A percentile compares a stretch with the other conserved stretches of the same genome.
Evolutionary conservation across 2,797 vertebrate species (phyloP).

Genomic region (Myripristis jacobus): DNA sequence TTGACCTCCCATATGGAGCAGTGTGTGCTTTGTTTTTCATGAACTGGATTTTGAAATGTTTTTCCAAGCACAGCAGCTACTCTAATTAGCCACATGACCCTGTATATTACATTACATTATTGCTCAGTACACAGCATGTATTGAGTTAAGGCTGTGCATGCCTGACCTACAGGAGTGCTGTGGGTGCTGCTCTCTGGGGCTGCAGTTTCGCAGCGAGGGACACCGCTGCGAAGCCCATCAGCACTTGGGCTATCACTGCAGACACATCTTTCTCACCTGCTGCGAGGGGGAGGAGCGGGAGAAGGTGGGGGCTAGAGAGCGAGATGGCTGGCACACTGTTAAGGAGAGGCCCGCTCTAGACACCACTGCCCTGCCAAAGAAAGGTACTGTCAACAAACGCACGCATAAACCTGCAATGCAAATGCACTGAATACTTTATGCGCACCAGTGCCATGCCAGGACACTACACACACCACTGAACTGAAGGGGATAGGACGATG

Average conservation of each 20-base stretch:
- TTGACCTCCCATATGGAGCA: background rate
- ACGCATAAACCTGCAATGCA: constrained; percentile 12
- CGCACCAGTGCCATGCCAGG: background rate
- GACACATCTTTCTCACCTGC: constrained; percentile 89
- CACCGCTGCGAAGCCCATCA: constrained; percentile 85
- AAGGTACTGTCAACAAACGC: constrained; percentile 79
- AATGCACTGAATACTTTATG: constrained; percentile 2
- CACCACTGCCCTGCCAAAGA: constrained; percentile 78
- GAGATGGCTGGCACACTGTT: constrained; percentile 78
- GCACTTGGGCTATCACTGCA: constrained; percentile 90
- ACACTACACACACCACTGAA: background rate
- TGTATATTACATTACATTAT: constrained; percentile 1
- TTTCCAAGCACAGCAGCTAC: background rate
- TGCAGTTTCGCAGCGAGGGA: constrained; percentile 83
- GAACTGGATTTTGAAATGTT: constrained; percentile 2
- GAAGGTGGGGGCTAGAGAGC: constrained; percentile 60
- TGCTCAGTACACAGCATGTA: background rate
- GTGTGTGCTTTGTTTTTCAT: background rate
- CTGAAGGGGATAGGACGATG: constrained; percentile 19
- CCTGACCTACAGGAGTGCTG: constrained; percentile 90
- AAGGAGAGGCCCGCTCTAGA: constrained; percentile 80
- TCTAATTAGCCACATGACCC: constrained; percentile 2
- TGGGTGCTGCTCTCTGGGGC: constrained; percentile 90
- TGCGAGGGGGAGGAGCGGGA: constrained; percentile 84
- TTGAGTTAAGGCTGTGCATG: background rate